These are phyloP conservation scores for Neomonachus schauinslandi DNA, from an alignment of 2,113 vertebrate genomes.

Conservation along the genomic window DNA sequence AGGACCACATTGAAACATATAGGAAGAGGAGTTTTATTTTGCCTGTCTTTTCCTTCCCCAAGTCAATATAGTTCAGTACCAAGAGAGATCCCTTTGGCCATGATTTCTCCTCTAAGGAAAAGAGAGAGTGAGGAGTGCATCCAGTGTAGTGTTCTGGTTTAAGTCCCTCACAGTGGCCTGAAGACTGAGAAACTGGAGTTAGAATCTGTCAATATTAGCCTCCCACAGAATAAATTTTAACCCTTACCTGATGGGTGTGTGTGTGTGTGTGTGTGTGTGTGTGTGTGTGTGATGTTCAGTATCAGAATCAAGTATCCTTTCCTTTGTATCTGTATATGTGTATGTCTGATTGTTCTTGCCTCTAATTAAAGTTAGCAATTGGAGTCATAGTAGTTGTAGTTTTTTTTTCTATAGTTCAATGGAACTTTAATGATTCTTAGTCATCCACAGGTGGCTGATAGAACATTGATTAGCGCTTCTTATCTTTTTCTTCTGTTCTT, in stretches of 20 bases:
- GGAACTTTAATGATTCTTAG: slow-evolving; percentile 69
- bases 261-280: not conserved
- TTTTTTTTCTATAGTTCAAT: slow-evolving; percentile 56
- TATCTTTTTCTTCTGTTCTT: slow-evolving; percentile 54
- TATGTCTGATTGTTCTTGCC: not conserved
- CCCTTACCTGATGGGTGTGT: not conserved
- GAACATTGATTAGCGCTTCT: slow-evolving; percentile 76
- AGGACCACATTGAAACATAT: not conserved
- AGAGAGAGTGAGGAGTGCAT: not conserved
- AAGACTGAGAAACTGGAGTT: not conserved
- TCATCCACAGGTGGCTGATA: slow-evolving; percentile 74
- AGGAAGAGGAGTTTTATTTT: not conserved
- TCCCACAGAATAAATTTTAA: not conserved
- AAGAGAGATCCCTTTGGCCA: not conserved
- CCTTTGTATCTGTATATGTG: not conserved
- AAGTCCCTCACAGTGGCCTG: not conserved
- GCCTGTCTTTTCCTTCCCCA: not conserved
- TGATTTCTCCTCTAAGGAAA: not conserved
- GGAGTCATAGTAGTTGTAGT: not conserved
- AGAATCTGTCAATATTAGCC: not conserved
- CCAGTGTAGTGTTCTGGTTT: not conserved
- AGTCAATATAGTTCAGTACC: not conserved
- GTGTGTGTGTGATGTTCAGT: not conserved
- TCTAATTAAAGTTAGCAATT: slow-evolving; percentile 9
- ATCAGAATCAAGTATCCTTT: not conserved